A percentile compares a stretch with the other conserved stretches of the same genome.
phyloP scores from a whole-genome alignment of 2,888 invertebrate genomes.

The Harmothoe impar region DNA sequence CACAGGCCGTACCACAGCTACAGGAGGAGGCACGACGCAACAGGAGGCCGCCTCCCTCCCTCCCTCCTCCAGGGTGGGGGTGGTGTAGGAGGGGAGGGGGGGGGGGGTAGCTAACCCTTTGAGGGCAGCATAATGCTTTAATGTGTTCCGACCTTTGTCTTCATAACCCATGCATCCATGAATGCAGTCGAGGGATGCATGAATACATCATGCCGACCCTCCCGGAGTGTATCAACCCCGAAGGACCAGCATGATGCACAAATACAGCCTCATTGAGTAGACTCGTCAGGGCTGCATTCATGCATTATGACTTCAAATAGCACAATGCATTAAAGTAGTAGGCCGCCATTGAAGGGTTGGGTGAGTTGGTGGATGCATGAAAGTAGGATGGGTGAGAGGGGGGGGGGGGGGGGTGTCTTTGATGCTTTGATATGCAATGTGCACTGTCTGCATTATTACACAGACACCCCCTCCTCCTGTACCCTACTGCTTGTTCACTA shows the following conservation, averaged over 20 bases:
- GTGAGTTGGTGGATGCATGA: neutral
- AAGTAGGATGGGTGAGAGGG: neutral
- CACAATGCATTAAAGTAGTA: no score
- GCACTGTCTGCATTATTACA: neutral
- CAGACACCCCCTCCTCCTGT: neutral
- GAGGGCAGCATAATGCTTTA: no score
- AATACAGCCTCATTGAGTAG: no score
- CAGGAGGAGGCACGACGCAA: conserved; percentile 22
- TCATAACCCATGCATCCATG: no score
- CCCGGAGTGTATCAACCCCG: no score
- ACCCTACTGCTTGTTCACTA: neutral
- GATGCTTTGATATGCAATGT: conserved; percentile 13
- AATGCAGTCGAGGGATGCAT: no score
- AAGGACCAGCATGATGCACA: no score
- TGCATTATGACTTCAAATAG: no score
- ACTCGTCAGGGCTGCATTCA: no score
- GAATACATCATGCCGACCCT: no score
- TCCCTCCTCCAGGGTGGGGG: neutral
- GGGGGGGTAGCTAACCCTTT: neutral
- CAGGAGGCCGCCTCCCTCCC: neutral
- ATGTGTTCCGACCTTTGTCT: no score
- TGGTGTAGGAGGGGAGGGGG: neutral
- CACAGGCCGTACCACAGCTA: neutral
- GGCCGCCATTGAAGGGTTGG: no score
- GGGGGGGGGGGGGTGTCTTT: neutral